phyloP scores from a whole-genome alignment of 2,888 invertebrate genomes.

The Caenorhabditis sp. region DNA sequence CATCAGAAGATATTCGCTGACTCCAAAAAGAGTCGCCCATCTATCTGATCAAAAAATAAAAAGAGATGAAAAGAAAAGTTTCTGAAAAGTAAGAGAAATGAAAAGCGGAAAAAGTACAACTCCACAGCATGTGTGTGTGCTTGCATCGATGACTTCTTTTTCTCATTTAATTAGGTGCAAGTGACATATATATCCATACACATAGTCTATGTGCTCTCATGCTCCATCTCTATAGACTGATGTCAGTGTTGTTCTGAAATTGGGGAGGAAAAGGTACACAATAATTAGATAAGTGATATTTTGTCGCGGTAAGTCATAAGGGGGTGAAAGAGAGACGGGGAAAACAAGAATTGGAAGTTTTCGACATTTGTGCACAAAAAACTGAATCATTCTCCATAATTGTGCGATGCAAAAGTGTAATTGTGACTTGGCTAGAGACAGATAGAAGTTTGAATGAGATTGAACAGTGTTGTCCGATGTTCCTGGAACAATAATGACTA shows the following conservation, averaged over 20 bases:
- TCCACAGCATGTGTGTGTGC: not conserved
- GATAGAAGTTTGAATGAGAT: too few species aligned
- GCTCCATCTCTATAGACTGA: conserved; percentile 3
- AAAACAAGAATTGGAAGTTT: not conserved
- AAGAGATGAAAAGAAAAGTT: not conserved
- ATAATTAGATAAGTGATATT: conserved; percentile 18
- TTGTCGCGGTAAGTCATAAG: not conserved
- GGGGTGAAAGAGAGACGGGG: not conserved
- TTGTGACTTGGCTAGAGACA: too few species aligned
- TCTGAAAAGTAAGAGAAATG: conserved; percentile 19
- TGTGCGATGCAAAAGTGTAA: too few species aligned
- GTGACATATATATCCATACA: conserved; percentile 30
- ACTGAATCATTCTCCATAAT: not conserved
- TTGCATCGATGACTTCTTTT: conserved; percentile 31
- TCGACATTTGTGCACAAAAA: not conserved
- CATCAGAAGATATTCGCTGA: too few species aligned
- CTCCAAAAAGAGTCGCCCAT: too few species aligned
- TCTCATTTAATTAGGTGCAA: conserved; percentile 62
- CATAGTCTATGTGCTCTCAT: not conserved
- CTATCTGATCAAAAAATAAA: conserved; percentile 17
- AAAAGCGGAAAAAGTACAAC: conserved; percentile 9
- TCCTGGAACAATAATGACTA: too few species aligned
- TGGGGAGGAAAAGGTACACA: not conserved
- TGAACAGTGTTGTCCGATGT: too few species aligned
- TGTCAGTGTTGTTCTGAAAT: conserved; percentile 17